Base-by-base conservation (phyloP, 1,140 invertebrate genomes). In the Drosophila dunni region DNA sequence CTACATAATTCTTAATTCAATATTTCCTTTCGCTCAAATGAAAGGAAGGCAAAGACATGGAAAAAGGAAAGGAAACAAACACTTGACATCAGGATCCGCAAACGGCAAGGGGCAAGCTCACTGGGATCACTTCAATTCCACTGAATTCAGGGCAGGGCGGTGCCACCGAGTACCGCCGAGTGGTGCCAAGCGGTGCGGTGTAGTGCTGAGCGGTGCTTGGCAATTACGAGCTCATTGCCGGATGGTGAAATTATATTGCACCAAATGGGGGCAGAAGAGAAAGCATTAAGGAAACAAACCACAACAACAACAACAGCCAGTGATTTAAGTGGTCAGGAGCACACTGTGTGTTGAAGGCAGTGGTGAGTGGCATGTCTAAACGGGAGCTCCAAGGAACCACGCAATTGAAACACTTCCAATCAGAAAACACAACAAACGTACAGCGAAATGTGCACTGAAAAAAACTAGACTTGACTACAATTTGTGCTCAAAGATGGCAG, bases 1-100 rank as follows among this genome's bases (percentile, higher is more conserved):
- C 63, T 77, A 63, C 44, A 65, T 81, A 88, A 82, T 85, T 85
- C 77, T 82, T 67, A 86, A 86, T 89, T 83, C 83, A 79, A 88
- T 83, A 82, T 79, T 88, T 85, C 81, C 81, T 86, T 79, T 67
- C 70, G 75, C 78, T 67, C 24, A 24, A 24, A 1, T 24, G 24
- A 24, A 24, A 24, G 24, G 24, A 24, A 3, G 24, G 24, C 1
- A 24, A 24, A 24, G 24, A 5, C 24, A 29, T 29, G 24, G 0
- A 29, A 29, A 46, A 51, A 65, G 20, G 51, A 68, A 77, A 79
- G 83, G 79, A 83, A 88, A 11, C 68, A 48, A 64, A 64, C 80
- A 83, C 84, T 88, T 89, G 77, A 88, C 77, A 61, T n/a, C 51
- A 54, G 84, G 84, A 86, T 72, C 70, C 63, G 34, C 54, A 13